Evolutionary conservation across 2,888 invertebrate species (phyloP).

Genomic region (Lucinisca nassula): DNA sequence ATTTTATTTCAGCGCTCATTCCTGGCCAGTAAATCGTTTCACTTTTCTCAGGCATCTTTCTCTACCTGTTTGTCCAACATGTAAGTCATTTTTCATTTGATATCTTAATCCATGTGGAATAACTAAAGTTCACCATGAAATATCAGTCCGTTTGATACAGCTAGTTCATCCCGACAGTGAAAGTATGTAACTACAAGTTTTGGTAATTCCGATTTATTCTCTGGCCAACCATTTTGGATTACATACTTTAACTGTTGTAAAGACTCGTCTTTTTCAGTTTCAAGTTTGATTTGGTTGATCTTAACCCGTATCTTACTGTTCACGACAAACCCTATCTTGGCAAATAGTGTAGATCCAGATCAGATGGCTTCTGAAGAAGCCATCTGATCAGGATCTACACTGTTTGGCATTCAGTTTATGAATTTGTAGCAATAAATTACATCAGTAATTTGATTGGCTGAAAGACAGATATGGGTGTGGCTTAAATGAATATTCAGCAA

Average conservation of each 20-base stretch:
- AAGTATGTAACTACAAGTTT: background rate
- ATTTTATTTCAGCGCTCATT: conserved; percentile 16
- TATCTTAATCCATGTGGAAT: background rate
- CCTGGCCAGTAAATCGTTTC: conserved; percentile 11
- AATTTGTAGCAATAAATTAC: no score
- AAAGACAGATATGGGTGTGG: no score
- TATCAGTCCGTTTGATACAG: background rate
- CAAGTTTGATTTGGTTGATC: background rate
- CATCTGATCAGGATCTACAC: no score
- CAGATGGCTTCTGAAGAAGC: no score
- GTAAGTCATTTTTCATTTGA: background rate
- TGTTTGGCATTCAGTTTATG: no score
- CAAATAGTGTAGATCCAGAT: no score
- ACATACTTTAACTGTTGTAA: conserved; percentile 22
- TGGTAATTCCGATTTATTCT: background rate
- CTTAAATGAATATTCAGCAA: no score
- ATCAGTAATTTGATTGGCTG: no score
- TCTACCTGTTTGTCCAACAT: background rate
- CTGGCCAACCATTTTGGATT: conserved; percentile 54
- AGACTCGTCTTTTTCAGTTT: background rate
- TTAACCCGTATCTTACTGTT: no score
- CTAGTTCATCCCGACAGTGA: background rate
- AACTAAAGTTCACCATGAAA: background rate
- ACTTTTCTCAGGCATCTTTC: background rate
- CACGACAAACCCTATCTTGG: no score